A percentile compares a stretch with the other conserved stretches of the same genome.
phyloP scores from a whole-genome alignment of 2,888 invertebrate species.

The Eupithecia centaureata region DNA sequence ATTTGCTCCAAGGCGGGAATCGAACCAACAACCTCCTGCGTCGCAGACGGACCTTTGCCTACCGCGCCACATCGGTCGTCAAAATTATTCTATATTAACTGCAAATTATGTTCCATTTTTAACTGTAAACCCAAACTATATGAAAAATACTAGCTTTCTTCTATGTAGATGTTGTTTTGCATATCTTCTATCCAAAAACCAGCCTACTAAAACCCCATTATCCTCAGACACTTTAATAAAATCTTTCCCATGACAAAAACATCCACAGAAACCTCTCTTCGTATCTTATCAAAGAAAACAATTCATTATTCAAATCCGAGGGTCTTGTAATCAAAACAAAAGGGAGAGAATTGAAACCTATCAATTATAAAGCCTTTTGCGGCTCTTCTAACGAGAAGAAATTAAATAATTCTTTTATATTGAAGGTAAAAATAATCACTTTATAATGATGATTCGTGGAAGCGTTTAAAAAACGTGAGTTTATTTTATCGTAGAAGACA shows the following conservation, averaged over 20 bases:
- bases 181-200: no score
- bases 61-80: no score
- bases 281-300: constrained; percentile 18
- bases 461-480: not conserved
- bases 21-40: no score
- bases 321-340: constrained; percentile 32
- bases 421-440: no score
- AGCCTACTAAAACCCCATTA: not conserved
- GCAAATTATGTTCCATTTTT: no score
- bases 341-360: constrained; percentile 22
- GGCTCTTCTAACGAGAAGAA: not conserved
- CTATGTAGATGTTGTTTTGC: no score
- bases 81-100: no score
- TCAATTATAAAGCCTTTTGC: constrained; percentile 21
- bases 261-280: not conserved
- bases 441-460: no score
- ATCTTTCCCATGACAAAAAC: constrained; percentile 1
- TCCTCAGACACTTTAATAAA: not conserved
- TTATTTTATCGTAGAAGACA: not conserved
- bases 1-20: no score
- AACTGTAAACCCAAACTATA: no score
- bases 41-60: no score
- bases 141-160: no score
- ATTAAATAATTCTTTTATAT: not conserved
- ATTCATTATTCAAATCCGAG: constrained; percentile 27